Evolutionary conservation across 1,140 invertebrate species (phyloP).

Genomic region (Drosophila sp.): DNA sequence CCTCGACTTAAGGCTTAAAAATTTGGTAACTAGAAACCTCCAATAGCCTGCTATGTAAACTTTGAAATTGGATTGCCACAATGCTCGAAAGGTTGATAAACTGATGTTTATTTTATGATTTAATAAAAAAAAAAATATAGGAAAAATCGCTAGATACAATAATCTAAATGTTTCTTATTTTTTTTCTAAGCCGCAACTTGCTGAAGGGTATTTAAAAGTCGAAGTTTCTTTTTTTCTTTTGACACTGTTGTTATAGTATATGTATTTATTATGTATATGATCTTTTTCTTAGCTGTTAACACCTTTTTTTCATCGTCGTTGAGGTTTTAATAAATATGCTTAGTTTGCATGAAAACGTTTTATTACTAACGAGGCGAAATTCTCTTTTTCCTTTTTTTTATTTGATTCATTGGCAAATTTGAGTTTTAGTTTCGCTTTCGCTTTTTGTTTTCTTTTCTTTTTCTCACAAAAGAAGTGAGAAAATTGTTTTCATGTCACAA

Average conservation of each 20-base stretch:
- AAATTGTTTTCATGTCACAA: constrained; percentile 15
- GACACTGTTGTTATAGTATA: constrained; percentile 35
- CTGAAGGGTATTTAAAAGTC: neutral
- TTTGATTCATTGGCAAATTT: constrained; percentile 16
- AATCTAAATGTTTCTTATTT: neutral
- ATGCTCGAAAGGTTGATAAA: too few relatives aligned
- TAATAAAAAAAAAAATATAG: too few relatives aligned
- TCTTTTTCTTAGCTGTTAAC: constrained; percentile 70
- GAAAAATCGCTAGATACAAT: too few relatives aligned
- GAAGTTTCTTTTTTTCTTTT: neutral
- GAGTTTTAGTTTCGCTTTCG: neutral
- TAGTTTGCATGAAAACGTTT: constrained; percentile 42
- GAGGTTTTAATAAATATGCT: constrained; percentile 61
- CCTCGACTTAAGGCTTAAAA: neutral
- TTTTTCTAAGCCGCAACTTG: neutral
- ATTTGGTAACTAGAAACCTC: constrained; percentile 7
- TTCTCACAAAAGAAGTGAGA: constrained; percentile 4
- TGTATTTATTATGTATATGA: constrained; percentile 63
- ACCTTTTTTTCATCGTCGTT: constrained; percentile 60
- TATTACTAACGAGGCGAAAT: constrained; percentile 18
- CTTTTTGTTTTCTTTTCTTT: constrained; percentile 4
- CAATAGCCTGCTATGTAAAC: too few relatives aligned
- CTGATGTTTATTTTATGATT: too few relatives aligned
- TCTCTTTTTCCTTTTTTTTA: neutral
- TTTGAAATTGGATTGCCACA: too few relatives aligned